phyloP scores from a whole-genome alignment of 2,888 invertebrate genomes.

The Lysandra bellargus region DNA sequence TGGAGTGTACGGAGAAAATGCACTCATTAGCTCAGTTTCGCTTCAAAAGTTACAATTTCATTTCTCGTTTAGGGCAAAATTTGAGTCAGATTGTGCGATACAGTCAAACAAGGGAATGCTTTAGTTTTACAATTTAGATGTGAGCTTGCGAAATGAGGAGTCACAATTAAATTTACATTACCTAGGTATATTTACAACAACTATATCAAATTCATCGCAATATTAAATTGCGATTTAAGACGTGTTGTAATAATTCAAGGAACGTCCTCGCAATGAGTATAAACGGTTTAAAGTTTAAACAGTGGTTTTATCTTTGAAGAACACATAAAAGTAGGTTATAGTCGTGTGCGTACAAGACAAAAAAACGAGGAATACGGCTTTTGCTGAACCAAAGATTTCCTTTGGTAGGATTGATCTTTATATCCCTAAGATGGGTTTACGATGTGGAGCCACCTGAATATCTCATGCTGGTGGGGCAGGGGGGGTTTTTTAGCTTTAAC shows the following conservation, averaged over 20 bases:
- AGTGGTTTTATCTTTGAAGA: slow-evolving; percentile 12
- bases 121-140: not conserved
- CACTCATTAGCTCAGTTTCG: slow-evolving; percentile 1
- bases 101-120: not conserved
- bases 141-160: not conserved
- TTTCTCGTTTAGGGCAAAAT: not conserved
- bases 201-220: no score
- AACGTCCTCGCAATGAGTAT: not conserved
- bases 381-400: no score
- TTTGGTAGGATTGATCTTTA: no score
- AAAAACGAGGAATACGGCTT: no score
- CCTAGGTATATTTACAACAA: no score
- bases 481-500: no score
- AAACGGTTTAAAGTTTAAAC: not conserved
- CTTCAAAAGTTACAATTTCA: slow-evolving; percentile 12
- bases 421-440: no score
- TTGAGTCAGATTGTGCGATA: not conserved
- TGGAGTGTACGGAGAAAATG: not conserved
- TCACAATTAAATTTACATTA: no score
- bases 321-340: slow-evolving; percentile 28
- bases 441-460: no score
- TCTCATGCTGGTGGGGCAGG: no score
- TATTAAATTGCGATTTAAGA: no score
- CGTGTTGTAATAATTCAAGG: not conserved
- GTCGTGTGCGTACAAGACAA: no score